Conservation (phyloP, 2,797 vertebrate species). For the Sciurus vulgaris region DNA sequence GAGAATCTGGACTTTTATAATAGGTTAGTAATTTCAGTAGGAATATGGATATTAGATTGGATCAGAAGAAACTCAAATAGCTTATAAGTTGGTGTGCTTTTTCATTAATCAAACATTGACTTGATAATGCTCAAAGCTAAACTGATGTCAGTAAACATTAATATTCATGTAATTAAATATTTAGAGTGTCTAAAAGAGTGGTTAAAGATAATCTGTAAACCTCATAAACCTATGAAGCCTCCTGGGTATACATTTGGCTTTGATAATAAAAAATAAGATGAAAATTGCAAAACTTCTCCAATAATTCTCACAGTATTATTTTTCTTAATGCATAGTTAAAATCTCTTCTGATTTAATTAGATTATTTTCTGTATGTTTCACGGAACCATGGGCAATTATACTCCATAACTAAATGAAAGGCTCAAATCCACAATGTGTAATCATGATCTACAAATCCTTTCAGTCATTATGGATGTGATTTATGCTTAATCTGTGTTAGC, state of each 20-base stretch:
- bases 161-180: conserved; percentile 22
- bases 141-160: background rate
- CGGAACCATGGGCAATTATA: background rate
- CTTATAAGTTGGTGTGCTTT: background rate
- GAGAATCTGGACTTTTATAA: background rate
- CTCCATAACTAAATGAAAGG: background rate
- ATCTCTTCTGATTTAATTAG: background rate
- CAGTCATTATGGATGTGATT: background rate
- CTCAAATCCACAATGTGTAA: background rate
- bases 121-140: background rate
- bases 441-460: background rate
- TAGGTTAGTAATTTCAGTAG: conserved; percentile 26
- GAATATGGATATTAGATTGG: background rate
- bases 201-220: background rate
- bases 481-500: background rate
- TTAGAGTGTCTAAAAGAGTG: background rate
- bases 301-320: background rate
- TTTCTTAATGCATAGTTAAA: background rate
- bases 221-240: background rate
- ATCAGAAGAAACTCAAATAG: conserved; percentile 42
- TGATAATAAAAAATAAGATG: background rate
- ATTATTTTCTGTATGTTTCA: background rate
- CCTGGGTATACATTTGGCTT: background rate
- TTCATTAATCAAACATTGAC: background rate
- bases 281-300: background rate